Conservation (phyloP, 1,140 invertebrate genomes). For the Zaprionus ornatus region DNA sequence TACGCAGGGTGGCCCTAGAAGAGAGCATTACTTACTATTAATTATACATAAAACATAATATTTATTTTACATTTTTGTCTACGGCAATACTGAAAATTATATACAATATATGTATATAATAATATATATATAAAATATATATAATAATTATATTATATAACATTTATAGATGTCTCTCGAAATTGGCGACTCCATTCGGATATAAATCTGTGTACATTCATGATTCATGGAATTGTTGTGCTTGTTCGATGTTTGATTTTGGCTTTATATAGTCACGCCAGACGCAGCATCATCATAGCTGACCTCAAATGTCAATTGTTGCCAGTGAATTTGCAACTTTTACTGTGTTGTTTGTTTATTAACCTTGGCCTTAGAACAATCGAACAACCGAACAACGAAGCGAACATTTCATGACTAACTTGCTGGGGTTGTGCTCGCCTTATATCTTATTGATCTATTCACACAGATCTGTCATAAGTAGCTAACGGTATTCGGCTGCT, state of each 20-base stretch:
- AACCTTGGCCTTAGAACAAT: conserved; percentile 73
- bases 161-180: not conserved
- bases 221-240: conserved; percentile 29
- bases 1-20: conserved; percentile 7
- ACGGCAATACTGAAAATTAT: too few species aligned
- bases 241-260: conserved; percentile 29
- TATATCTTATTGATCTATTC: conserved; percentile 24
- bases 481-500: conserved; percentile 59
- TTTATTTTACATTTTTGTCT: too few species aligned
- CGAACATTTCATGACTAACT: conserved; percentile 25
- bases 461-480: conserved; percentile 42
- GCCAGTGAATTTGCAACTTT: conserved; percentile 40
- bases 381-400: conserved; percentile 23
- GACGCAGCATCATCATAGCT: conserved; percentile 39
- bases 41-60: not conserved
- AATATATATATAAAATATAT: not conserved
- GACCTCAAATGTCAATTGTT: conserved; percentile 70
- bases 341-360: conserved; percentile 62
- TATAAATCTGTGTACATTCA: conserved; percentile 15
- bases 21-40: not conserved
- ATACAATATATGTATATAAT: too few species aligned
- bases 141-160: not conserved
- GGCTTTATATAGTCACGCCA: conserved; percentile 73
- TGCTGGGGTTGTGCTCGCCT: not conserved
- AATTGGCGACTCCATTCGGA: conserved; percentile 28